Evolutionary conservation across 2,888 invertebrate genomes (phyloP).

Genomic region (Coelopa pilipes): DNA sequence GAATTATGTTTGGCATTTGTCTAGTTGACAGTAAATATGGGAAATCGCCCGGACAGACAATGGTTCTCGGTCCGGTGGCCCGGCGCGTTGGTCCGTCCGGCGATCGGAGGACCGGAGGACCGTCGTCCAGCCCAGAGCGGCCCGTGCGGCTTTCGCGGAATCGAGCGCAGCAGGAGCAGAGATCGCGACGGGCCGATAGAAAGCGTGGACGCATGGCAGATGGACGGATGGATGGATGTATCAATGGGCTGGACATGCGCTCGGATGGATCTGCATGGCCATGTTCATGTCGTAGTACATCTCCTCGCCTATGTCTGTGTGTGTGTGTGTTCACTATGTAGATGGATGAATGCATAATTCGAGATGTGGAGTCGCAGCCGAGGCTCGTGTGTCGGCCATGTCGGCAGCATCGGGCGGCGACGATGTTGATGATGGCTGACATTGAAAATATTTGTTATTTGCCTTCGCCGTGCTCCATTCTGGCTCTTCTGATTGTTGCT

Average conservation of each 20-base stretch:
- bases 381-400: background rate
- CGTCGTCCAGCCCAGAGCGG: background rate
- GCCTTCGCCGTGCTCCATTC: slow-evolving; percentile 7
- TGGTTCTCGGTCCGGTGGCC: background rate
- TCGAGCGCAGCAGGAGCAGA: slow-evolving; percentile 62
- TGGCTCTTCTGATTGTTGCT: background rate
- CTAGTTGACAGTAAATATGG: slow-evolving; percentile 67
- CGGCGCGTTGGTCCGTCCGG: background rate
- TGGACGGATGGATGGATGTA: slow-evolving; percentile 29
- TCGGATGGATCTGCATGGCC: background rate
- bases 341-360: slow-evolving; percentile 16
- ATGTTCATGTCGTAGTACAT: no score
- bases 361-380: slow-evolving; percentile 5
- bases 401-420: background rate
- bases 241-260: slow-evolving; percentile 27
- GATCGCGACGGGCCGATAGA: slow-evolving; percentile 63
- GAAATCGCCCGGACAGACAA: slow-evolving; percentile 59
- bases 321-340: slow-evolving; percentile 16
- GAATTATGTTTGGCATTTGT: slow-evolving; percentile 67
- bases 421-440: slow-evolving; percentile 26
- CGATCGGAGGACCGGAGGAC: background rate
- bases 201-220: slow-evolving; percentile 38
- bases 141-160: slow-evolving; percentile 38
- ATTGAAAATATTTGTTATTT: slow-evolving; percentile 32
- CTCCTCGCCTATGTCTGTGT: background rate